These are phyloP conservation scores for Callimorpha dominula DNA, from an alignment of 2,888 invertebrate genomes.

Conservation along the genomic window DNA sequence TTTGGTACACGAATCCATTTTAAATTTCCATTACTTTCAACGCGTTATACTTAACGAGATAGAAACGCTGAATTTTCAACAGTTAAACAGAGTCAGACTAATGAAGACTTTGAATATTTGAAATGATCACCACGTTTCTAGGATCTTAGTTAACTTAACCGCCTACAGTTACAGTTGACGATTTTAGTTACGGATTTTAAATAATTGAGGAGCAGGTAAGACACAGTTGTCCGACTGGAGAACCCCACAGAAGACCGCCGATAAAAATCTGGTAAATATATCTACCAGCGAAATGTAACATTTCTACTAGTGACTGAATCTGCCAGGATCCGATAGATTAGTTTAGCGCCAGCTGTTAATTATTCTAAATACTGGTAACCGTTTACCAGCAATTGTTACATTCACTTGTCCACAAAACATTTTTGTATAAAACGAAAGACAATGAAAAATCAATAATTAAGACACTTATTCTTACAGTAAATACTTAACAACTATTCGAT, in stretches of 20 bases:
- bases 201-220: too few relatives aligned
- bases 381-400: neutral
- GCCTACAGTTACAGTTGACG: neutral
- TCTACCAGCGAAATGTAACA: too few relatives aligned
- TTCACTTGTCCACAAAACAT: neutral
- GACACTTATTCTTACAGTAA: neutral
- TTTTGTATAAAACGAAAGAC: neutral
- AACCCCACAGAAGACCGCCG: too few relatives aligned
- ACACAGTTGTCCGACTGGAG: too few relatives aligned
- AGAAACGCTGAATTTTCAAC: conserved; percentile 8
- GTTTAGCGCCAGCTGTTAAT: too few relatives aligned
- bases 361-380: too few relatives aligned
- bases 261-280: too few relatives aligned
- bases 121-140: too few relatives aligned
- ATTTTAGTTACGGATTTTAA: neutral
- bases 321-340: too few relatives aligned
- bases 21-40: conserved; percentile 5
- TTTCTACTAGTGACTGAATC: too few relatives aligned
- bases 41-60: conserved; percentile 6
- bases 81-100: neutral
- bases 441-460: neutral
- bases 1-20: conserved; percentile 19
- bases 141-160: too few relatives aligned
- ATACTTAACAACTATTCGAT: too few relatives aligned
- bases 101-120: neutral